Percentiles rank a stretch among this genome's conserved stretches.
Evolutionary conservation across 2,888 invertebrate species (phyloP).

Genomic region (Drosophila stalkeri): DNA sequence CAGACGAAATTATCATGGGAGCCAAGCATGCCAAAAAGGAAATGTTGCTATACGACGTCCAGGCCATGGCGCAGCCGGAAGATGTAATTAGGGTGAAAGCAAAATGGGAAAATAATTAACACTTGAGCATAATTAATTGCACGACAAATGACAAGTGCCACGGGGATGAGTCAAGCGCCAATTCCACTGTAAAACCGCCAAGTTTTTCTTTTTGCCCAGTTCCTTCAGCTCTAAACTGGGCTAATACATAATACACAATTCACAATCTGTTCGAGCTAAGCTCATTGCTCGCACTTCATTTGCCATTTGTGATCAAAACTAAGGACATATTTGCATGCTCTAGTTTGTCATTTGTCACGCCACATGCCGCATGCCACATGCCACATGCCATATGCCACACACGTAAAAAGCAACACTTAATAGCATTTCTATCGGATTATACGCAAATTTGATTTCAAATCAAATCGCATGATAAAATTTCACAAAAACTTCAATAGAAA

Average conservation of each 20-base stretch:
- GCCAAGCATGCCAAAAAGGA: slow-evolving; percentile 40
- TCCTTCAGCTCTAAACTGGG: background rate
- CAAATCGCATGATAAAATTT: slow-evolving; percentile 44
- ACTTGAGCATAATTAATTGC: slow-evolving; percentile 79
- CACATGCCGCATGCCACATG: background rate
- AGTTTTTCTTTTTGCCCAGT: background rate
- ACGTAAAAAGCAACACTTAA: slow-evolving; percentile 35
- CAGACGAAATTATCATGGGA: slow-evolving; percentile 76
- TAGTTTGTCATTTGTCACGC: slow-evolving; percentile 14
- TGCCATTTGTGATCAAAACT: slow-evolving; percentile 19
- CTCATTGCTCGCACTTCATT: slow-evolving; percentile 37
- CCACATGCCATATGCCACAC: slow-evolving; percentile 6
- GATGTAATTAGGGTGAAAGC: slow-evolving; percentile 75
- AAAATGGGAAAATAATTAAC: slow-evolving; percentile 79
- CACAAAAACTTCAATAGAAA: slow-evolving; percentile 26
- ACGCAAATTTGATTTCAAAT: slow-evolving; percentile 49
- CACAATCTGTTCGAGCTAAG: slow-evolving; percentile 19
- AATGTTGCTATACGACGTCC: slow-evolving; percentile 31
- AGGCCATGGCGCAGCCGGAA: slow-evolving; percentile 54
- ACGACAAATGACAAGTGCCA: slow-evolving; percentile 72
- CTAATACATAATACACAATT: no score
- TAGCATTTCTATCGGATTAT: slow-evolving; percentile 58
- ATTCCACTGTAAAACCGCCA: slow-evolving; percentile 21
- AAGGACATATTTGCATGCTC: slow-evolving; percentile 16
- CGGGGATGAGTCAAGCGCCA: slow-evolving; percentile 13